These are phyloP conservation scores for Drosophila seguyi DNA, from an alignment of 1,140 invertebrate genomes.

Conservation along the genomic window DNA sequence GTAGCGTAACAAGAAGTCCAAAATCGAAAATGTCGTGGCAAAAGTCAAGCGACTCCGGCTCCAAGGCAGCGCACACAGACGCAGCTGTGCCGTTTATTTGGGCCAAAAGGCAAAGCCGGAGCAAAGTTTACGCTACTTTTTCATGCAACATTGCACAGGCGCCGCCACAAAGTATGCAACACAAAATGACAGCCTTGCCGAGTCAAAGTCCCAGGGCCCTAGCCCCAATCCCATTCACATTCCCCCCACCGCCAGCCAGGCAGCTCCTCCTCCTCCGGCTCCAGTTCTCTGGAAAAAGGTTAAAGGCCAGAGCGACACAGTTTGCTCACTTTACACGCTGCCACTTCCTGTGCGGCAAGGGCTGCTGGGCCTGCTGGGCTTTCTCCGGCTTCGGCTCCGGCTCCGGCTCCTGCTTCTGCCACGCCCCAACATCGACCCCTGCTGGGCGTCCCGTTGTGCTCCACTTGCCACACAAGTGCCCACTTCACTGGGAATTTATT, in stretches of 20 bases:
- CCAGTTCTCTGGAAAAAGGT: conserved; percentile 53
- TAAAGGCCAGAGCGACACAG: conserved; percentile 79
- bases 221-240: conserved; percentile 25
- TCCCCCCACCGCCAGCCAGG: neutral
- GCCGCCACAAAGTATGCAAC: conserved; percentile 73
- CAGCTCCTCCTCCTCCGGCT: conserved; percentile 10
- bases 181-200: conserved; percentile 75
- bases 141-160: conserved; percentile 81
- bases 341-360: conserved; percentile 65
- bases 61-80: conserved; percentile 48
- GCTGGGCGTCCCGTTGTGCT: conserved; percentile 72
- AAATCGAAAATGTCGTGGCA: conserved; percentile 72
- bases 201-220: conserved; percentile 55
- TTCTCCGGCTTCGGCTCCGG: conserved; percentile 1
- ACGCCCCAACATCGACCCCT: conserved; percentile 29
- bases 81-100: conserved; percentile 65
- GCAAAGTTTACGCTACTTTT: conserved; percentile 79
- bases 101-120: conserved; percentile 49
- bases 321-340: conserved; percentile 73
- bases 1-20: conserved; percentile 53
- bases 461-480: conserved; percentile 79
- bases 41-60: conserved; percentile 72
- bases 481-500: conserved; percentile 84
- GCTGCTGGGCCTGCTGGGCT: conserved; percentile 12
- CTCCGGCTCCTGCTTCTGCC: conserved; percentile 16